phyloP scores from a whole-genome alignment of 2,888 invertebrate genomes.

The Mamestra brassicae region DNA sequence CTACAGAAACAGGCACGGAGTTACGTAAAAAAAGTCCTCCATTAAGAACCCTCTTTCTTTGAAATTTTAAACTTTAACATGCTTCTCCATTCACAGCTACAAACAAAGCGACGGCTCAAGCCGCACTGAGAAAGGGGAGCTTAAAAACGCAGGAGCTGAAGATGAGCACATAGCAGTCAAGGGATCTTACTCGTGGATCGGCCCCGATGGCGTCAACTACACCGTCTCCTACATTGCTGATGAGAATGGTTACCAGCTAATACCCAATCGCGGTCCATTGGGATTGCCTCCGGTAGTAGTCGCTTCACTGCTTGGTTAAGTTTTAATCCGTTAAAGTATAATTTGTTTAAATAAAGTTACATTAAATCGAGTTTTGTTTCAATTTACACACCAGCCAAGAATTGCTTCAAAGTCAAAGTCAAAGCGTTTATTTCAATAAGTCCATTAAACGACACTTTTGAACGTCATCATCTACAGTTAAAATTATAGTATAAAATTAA shows the following conservation, averaged over 20 bases:
- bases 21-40: too few relatives aligned
- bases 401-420: too few relatives aligned
- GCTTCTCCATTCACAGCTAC: constrained; percentile 73
- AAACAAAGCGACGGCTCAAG: constrained; percentile 89
- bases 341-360: constrained; percentile 26
- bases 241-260: constrained; percentile 90
- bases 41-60: neutral
- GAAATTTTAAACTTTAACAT: neutral
- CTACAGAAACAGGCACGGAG: neutral
- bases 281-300: constrained; percentile 76
- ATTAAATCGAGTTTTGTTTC: neutral
- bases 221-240: constrained; percentile 89
- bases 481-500: too few relatives aligned
- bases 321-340: neutral
- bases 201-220: constrained; percentile 86
- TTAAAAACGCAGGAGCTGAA: constrained; percentile 88
- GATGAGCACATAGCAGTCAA: constrained; percentile 87
- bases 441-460: too few relatives aligned
- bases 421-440: too few relatives aligned
- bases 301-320: constrained; percentile 79
- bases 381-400: too few relatives aligned
- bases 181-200: constrained; percentile 88
- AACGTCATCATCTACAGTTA: too few relatives aligned
- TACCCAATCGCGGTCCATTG: constrained; percentile 71
- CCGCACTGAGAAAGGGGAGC: constrained; percentile 87